Evolutionary conservation across 2,888 invertebrate species (phyloP), one percentile per base, ranked within the genome.

Genomic region (Stictocephala bisonia): DNA sequence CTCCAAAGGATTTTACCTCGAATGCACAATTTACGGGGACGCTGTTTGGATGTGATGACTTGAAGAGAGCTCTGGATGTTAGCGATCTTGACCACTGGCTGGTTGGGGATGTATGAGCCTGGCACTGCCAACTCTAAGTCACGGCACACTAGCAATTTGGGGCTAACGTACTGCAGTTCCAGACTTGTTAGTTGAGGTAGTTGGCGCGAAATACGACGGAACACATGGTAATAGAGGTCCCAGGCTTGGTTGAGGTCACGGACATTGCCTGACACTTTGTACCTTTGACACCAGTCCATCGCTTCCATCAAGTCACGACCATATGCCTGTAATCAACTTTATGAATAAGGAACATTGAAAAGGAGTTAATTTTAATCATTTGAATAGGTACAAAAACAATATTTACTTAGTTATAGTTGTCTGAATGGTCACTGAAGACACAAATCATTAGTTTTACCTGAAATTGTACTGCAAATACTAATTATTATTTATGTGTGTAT

Each of bases 221-320:
- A 99, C 68, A 99, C 98, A 83, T 97, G 96, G 85, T 99, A 99
- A 85, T 99, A 99, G 40, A 98, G 88, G 83, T 99, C 99, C 99
- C 99, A 99, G 2, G 99, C 99, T 83, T 97, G 97, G 83, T 97
- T 97, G 77, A 99, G 85, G 82, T 99, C 99, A 78, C 96, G 91
- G 3, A 93, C 91, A 79, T 93, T 92, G 0, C 93, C 91, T 0
- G 96, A 93, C 24, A 91, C 88, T 85, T 91, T 93, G 83, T 93
- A 99, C 80, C 95, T 90, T 81, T 93, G 91, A 83, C 99, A 99
- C 94, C 96, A 98, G 80, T 97, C 96, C 79, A 93, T 91, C 0
- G 99, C 99, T 82, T 99, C 97, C 80, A 90, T 91, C 74, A 99
- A 86, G 83, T 99, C 99, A 60, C 96, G 88, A 0, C 96, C 97